phyloP scores from a whole-genome alignment of 2,888 invertebrate genomes.

The Ophonus ardosiacus region DNA sequence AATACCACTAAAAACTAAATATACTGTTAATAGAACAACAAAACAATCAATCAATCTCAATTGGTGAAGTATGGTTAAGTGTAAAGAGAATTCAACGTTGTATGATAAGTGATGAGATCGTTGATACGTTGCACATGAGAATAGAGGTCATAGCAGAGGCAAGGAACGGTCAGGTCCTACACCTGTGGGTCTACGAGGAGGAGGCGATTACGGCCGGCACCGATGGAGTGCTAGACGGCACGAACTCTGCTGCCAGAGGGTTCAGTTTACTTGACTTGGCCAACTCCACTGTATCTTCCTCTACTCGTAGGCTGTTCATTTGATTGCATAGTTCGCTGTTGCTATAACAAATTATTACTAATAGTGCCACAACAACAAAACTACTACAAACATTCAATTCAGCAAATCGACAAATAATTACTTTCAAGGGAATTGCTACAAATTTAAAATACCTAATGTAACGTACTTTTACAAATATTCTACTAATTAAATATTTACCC shows the following conservation, averaged over 20 bases:
- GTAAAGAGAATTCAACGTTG: conserved; percentile 32
- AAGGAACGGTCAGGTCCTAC: not conserved
- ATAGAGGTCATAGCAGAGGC: conserved; percentile 35
- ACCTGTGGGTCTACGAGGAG: conserved; percentile 40
- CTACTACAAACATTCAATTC: not conserved
- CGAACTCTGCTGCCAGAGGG: conserved; percentile 91
- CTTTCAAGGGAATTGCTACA: no score
- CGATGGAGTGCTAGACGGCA: conserved; percentile 76
- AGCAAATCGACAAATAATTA: not conserved
- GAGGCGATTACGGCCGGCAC: conserved; percentile 24
- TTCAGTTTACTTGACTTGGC: conserved; percentile 86
- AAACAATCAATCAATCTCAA: conserved; percentile 59
- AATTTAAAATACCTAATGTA: no score
- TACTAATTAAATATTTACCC: conserved; percentile 40
- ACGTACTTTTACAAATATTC: no score
- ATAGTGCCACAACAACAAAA: no score
- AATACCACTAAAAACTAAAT: conserved; percentile 47
- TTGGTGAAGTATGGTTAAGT: conserved; percentile 14
- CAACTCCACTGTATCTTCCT: conserved; percentile 68
- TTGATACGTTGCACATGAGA: conserved; percentile 52
- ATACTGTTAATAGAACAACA: conserved; percentile 52
- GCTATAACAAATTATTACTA: not conserved
- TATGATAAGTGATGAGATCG: conserved; percentile 50
- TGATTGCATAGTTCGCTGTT: conserved; percentile 54
- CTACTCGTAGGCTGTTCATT: conserved; percentile 72